Percentiles rank a stretch among this genome's conserved stretches.
Conservation (phyloP, 2,888 invertebrate species). For the Epirrita christyi region DNA sequence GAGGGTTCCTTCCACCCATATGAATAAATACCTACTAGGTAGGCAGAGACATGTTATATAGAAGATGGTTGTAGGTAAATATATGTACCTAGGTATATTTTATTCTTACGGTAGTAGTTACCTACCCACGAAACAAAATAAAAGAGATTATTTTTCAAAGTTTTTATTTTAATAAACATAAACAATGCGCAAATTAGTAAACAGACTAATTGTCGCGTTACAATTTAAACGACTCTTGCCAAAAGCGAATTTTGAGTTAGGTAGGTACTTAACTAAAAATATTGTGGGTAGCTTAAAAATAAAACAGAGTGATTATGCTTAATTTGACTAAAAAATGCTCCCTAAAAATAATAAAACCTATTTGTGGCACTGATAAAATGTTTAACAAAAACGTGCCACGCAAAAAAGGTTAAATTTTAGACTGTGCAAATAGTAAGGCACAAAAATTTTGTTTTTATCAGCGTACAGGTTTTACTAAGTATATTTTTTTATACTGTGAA, state of each 20-base stretch:
- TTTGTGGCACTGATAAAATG: slow-evolving; percentile 72
- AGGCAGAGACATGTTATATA: too few relatives aligned
- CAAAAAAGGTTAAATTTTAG: slow-evolving; percentile 31
- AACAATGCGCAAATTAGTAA: slow-evolving; percentile 80
- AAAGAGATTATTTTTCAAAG: slow-evolving; percentile 30
- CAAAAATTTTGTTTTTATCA: slow-evolving; percentile 42
- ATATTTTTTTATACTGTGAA: not conserved
- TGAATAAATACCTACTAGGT: too few relatives aligned
- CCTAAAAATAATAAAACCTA: slow-evolving; percentile 57
- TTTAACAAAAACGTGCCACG: slow-evolving; percentile 28
- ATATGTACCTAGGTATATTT: too few relatives aligned
- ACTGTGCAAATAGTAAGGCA: slow-evolving; percentile 71
- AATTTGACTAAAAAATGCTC: slow-evolving; percentile 74
- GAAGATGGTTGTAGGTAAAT: too few relatives aligned
- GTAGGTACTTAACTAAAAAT: slow-evolving; percentile 29
- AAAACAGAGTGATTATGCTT: slow-evolving; percentile 61
- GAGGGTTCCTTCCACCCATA: too few relatives aligned
- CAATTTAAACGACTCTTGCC: slow-evolving; percentile 34
- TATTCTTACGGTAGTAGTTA: too few relatives aligned
- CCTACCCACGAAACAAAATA: not conserved
- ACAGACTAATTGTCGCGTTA: slow-evolving; percentile 59
- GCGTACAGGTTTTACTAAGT: not conserved
- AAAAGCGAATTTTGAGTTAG: slow-evolving; percentile 28
- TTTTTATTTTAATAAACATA: slow-evolving; percentile 79
- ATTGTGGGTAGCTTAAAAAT: slow-evolving; percentile 48